phyloP scores from a whole-genome alignment of 2,888 invertebrate species.

The Drosophila setosimentum region DNA sequence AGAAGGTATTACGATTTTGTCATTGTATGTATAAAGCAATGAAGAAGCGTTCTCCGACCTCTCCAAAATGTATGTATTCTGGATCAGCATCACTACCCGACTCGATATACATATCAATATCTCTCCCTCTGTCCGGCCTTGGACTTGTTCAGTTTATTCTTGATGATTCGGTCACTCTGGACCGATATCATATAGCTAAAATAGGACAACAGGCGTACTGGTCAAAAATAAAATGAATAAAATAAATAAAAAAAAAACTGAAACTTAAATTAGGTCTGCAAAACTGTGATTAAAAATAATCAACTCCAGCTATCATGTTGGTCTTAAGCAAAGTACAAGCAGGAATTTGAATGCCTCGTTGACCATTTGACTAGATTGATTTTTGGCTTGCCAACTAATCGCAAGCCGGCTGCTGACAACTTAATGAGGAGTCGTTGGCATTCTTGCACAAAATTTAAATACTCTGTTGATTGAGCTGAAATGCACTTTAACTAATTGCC shows the following conservation, averaged over 20 bases:
- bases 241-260: not conserved
- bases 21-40: not conserved
- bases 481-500: slow-evolving; percentile 28
- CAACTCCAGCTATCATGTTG: not conserved
- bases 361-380: not conserved
- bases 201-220: not conserved
- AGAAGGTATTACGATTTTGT: too few relatives aligned
- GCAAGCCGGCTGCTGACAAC: not conserved
- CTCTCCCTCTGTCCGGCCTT: not conserved
- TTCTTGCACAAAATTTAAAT: not conserved
- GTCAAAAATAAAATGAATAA: not conserved
- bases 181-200: not conserved
- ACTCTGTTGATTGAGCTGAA: not conserved
- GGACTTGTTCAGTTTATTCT: not conserved
- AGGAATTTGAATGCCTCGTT: not conserved
- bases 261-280: not conserved
- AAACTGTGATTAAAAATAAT: not conserved
- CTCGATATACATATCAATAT: not conserved
- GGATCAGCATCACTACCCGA: not conserved
- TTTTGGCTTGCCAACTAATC: not conserved
- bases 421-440: not conserved
- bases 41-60: not conserved
- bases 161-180: not conserved
- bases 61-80: not conserved
- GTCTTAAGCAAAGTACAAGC: not conserved